These are phyloP conservation scores for Strigamia transsilvanica DNA, from an alignment of 2,888 invertebrate species.

Conservation along the genomic window DNA sequence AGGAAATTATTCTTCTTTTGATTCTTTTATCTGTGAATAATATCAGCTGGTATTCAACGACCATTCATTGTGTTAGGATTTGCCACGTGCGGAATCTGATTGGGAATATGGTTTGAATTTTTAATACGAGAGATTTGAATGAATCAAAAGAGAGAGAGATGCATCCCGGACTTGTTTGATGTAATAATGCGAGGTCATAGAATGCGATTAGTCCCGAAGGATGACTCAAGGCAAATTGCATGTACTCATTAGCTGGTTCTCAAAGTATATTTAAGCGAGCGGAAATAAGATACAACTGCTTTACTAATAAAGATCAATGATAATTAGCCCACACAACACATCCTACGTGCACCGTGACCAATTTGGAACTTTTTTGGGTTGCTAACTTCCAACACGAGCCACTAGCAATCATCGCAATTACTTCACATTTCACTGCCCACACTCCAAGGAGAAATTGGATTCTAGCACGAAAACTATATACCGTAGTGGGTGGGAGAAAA, in stretches of 20 bases:
- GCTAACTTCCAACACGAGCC: constrained; percentile 20
- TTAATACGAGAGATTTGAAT: not conserved
- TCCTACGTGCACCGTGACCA: constrained; percentile 21
- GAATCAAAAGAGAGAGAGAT: constrained; percentile 6
- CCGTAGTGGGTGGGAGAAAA: not conserved
- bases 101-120: not conserved
- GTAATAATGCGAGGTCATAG: not conserved
- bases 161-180: not conserved
- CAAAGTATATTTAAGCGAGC: not conserved
- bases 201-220: not conserved
- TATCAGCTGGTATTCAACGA: not conserved
- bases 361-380: not conserved
- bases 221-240: constrained; percentile 22
- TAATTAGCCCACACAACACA: constrained; percentile 34
- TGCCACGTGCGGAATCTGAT: constrained; percentile 26
- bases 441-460: not conserved
- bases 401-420: constrained; percentile 35
- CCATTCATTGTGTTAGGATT: not conserved
- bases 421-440: constrained; percentile 35
- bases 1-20: constrained; percentile 11
- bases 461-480: not conserved
- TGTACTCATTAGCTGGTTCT: not conserved
- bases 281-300: constrained; percentile 27
- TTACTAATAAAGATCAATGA: constrained; percentile 38
- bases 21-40: not conserved